These are phyloP conservation scores for Tineola bisselliella DNA, from an alignment of 2,888 invertebrate genomes.

Conservation along the genomic window DNA sequence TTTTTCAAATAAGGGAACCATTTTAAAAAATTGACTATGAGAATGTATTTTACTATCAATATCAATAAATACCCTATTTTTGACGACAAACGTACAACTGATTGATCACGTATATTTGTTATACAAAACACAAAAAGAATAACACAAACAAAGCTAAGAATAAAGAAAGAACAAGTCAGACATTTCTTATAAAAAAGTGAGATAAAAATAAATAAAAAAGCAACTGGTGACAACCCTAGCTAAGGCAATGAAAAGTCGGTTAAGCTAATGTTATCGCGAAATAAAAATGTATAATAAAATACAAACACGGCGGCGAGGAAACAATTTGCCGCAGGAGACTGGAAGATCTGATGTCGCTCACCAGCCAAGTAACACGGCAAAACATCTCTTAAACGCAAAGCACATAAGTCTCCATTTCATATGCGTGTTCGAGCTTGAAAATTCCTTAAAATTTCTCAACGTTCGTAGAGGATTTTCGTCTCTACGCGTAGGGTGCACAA, in stretches of 20 bases:
- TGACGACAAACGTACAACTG: no score
- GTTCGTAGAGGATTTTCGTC: conserved; percentile 24
- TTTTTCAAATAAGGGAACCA: no score
- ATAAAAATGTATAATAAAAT: conserved; percentile 70
- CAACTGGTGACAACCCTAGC: conserved; percentile 52
- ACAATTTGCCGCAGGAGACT: conserved; percentile 67
- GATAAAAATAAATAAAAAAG: not conserved
- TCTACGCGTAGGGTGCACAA: conserved; percentile 22
- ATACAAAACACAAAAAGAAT: no score
- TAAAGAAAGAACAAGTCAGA: no score
- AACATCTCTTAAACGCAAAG: not conserved
- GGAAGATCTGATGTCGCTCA: conserved; percentile 59
- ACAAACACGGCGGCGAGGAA: conserved; percentile 65
- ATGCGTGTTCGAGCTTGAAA: conserved; percentile 29
- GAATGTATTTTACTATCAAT: no score
- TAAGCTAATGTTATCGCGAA: conserved; percentile 69
- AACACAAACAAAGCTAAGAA: no score
- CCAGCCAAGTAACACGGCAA: conserved; percentile 17
- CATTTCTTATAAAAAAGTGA: not conserved
- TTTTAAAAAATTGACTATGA: no score
- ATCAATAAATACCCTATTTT: no score
- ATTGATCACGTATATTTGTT: no score
- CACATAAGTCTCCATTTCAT: not conserved
- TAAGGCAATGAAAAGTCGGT: conserved; percentile 67
- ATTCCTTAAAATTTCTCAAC: conserved; percentile 53